A percentile compares a stretch with the other conserved stretches of the same genome.
Conservation (phyloP, 2,113 vertebrate species). For the Heterotilapia buettikoferi region DNA sequence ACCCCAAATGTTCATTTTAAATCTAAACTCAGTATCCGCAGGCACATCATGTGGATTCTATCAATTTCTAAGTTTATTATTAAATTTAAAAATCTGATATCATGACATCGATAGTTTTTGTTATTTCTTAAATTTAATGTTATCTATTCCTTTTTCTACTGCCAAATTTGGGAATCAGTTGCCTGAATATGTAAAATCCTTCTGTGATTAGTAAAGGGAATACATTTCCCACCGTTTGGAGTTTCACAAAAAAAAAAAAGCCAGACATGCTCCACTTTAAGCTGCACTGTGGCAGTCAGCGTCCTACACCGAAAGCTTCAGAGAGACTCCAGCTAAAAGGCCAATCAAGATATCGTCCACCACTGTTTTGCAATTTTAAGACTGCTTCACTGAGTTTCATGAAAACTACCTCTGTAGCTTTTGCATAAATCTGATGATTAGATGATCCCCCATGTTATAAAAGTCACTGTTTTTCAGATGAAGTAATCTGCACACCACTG, state of each 20-base stretch:
- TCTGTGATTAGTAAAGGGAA: neutral
- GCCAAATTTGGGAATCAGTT: neutral
- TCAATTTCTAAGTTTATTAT: neutral
- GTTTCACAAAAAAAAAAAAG: neutral
- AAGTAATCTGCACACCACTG: neutral
- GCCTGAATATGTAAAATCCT: neutral
- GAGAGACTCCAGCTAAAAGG: neutral
- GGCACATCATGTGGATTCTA: neutral
- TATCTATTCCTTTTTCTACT: neutral
- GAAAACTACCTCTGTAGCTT: neutral
- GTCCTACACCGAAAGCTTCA: neutral
- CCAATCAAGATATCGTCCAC: neutral
- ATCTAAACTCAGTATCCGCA: neutral
- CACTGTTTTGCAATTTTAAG: neutral
- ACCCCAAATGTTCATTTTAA: neutral
- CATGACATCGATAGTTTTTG: neutral
- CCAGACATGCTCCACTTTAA: neutral
- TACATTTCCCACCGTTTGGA: neutral
- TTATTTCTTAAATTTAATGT: neutral
- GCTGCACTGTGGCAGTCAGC: neutral
- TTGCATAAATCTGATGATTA: neutral
- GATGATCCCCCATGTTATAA: neutral
- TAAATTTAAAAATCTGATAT: neutral
- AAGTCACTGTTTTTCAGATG: neutral
- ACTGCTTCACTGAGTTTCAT: neutral